phyloP scores from a whole-genome alignment of 2,888 invertebrate species.

The Resseliella maxima region DNA sequence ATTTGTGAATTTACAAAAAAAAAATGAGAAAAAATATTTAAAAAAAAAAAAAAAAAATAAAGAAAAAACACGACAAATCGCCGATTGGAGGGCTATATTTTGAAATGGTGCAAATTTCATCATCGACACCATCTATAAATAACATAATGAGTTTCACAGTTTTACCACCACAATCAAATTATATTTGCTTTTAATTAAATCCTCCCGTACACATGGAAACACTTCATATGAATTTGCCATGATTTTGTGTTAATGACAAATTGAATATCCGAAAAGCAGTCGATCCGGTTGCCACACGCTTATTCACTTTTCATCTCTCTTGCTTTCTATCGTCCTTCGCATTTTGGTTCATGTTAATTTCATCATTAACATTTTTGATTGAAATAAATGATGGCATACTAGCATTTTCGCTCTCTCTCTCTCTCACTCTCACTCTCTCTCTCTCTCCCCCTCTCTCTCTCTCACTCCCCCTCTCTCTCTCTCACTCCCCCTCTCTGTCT shows the following conservation, averaged over 20 bases:
- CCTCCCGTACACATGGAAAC: background rate
- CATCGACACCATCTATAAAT: background rate
- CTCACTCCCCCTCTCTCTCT: too few relatives aligned
- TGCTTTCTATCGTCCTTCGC: background rate
- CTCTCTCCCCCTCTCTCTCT: too few relatives aligned
- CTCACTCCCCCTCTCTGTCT: too few relatives aligned
- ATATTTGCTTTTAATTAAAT: constrained; percentile 51
- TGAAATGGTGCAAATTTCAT: background rate
- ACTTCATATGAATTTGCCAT: background rate
- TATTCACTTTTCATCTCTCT: background rate
- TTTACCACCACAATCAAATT: constrained; percentile 15
- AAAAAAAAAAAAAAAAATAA: too few relatives aligned
- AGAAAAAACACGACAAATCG: too few relatives aligned
- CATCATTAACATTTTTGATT: constrained; percentile 41
- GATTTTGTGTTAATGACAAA: constrained; percentile 35
- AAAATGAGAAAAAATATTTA: too few relatives aligned
- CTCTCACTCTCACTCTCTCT: background rate
- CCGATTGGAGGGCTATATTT: too few relatives aligned
- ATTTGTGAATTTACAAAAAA: too few relatives aligned
- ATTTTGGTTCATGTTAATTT: constrained; percentile 27
- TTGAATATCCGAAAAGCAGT: constrained; percentile 30
- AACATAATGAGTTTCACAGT: constrained; percentile 39
- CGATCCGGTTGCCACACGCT: background rate
- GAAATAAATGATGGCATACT: constrained; percentile 34
- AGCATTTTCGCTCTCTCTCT: background rate